Evolutionary conservation across 2,888 invertebrate species (phyloP), one percentile per base, ranked within the genome.

Genomic region (Lasioglossum morio): DNA sequence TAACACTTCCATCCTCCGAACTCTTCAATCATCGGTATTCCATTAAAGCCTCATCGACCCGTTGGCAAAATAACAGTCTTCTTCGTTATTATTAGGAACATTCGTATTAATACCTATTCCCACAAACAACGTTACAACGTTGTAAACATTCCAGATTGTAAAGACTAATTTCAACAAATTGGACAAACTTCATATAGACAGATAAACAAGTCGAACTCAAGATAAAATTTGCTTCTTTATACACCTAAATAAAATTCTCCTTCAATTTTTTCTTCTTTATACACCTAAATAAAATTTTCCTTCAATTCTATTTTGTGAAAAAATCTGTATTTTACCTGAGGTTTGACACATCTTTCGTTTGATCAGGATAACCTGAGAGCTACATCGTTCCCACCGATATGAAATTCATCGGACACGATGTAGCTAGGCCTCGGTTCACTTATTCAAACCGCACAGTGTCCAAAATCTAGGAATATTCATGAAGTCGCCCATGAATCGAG

Each of bases 381-480:
- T 8, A 34, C 66, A 34, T 19, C 66, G 66, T 72, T 79, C 46
- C 72, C 84, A n/a, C 30, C 63, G 69, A 72, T 85, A 85, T 79
- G 85, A 85, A 85, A 85, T 85, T 85, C 85, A 85, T 85, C 85
- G 85, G 60, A 76, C 83, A 84, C 79, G 85, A 81, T 86, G 85
- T 81, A 60, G 72, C 73, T 12, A 46, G 46, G 79, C 79, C 76
- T 78, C 57, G 69, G 43, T 77, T 48, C 80, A 73, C 72, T 82
- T 86, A 82, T 87, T 84, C 86, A 81, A 83, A 78, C 78, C 48
- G 30, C 75, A 57, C 40, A 30, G 40, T 23, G 73, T 81, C 70
- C 79, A 30, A 74, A 40, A 81, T 82, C 82, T 69, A 72, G 78
- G 89, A 89, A 88, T 89, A 89, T 89, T 88, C 89, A 89, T 89